Evolutionary conservation across 2,113 vertebrate species (phyloP).

Genomic region (Orthochromis indermauri): DNA sequence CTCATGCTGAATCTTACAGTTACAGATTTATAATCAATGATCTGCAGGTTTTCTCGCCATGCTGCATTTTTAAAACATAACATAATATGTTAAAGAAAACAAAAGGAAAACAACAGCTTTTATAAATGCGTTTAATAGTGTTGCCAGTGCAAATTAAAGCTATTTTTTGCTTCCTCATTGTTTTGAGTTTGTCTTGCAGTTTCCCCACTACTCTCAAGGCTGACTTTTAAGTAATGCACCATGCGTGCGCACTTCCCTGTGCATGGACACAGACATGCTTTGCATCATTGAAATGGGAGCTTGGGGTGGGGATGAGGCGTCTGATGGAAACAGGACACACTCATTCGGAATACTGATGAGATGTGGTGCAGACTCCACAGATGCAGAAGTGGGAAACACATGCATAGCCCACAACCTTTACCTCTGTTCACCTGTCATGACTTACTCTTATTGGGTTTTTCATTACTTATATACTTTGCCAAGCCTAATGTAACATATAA

Average conservation of each 20-base stretch:
- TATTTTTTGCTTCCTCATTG: background rate
- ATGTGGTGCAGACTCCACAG: conserved; percentile 9
- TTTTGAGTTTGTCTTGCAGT: background rate
- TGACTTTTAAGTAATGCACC: background rate
- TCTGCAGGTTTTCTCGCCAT: background rate
- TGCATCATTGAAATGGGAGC: conserved; percentile 1
- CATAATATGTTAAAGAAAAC: background rate
- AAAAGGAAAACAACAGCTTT: background rate
- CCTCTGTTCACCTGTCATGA: background rate
- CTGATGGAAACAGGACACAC: conserved; percentile 29
- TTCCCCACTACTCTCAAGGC: background rate
- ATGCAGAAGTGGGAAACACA: conserved; percentile 2
- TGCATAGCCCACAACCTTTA: conserved; percentile 1
- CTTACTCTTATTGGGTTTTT: background rate
- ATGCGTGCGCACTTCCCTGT: background rate
- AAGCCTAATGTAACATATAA: conserved; percentile 3
- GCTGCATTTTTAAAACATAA: background rate
- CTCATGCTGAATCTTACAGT: background rate
- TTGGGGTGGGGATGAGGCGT: background rate
- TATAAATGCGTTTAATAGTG: background rate
- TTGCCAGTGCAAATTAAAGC: background rate
- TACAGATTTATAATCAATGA: background rate
- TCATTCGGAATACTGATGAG: conserved; percentile 47
- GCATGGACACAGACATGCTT: conserved; percentile 3
- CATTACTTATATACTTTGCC: conserved; percentile 3